Conservation (phyloP, 2,113 vertebrate genomes). For the Cephalophus harveyi region DNA sequence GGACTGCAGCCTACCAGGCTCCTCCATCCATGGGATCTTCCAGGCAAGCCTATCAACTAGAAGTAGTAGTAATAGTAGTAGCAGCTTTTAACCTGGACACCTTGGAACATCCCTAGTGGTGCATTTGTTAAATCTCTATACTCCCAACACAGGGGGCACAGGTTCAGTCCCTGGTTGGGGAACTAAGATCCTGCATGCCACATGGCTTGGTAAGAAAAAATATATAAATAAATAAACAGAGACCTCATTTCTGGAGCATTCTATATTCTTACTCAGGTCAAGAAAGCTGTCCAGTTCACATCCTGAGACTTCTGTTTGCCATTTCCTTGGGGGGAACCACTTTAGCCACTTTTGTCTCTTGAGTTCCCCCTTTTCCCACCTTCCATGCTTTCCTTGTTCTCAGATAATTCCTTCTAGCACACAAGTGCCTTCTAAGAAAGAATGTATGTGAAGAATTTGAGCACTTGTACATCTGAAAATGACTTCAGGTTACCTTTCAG, state of each 20-base stretch:
- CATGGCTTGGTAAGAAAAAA: background rate
- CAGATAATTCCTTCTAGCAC: no score
- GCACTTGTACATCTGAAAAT: no score
- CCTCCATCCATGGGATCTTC: accelerated
- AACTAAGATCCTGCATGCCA: background rate
- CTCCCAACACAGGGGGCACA: background rate
- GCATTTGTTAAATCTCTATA: background rate
- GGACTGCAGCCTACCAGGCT: no score
- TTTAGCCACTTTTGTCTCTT: background rate
- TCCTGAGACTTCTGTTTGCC: background rate
- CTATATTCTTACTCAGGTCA: background rate
- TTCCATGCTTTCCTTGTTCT: no score
- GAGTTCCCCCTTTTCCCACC: no score
- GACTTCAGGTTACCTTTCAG: no score
- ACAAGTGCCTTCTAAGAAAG: no score
- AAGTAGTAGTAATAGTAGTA: background rate
- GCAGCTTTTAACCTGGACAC: background rate
- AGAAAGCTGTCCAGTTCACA: background rate
- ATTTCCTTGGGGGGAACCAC: background rate
- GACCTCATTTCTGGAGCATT: background rate
- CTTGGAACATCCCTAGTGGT: background rate
- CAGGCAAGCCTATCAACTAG: background rate
- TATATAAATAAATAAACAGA: background rate
- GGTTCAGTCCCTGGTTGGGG: background rate
- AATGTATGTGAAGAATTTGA: no score